Evolutionary conservation across 2,797 vertebrate species (phyloP).

Genomic region (Sebastes kiyomatsui): DNA sequence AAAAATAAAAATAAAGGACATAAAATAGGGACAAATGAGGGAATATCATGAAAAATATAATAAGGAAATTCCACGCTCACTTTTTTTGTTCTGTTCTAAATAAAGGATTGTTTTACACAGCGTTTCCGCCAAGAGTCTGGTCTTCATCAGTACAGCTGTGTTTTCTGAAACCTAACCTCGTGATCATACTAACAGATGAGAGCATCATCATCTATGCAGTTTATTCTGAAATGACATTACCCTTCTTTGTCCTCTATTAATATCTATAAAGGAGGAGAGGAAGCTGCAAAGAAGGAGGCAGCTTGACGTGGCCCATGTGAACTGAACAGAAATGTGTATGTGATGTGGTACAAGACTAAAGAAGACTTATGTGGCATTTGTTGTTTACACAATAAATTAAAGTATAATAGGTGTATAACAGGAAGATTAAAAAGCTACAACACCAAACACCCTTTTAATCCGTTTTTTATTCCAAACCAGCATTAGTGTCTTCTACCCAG

Average conservation of each 20-base stretch:
- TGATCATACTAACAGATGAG: slow-evolving; percentile 17
- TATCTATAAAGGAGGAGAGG: slow-evolving; percentile 7
- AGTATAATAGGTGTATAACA: neutral
- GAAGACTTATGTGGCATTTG: neutral
- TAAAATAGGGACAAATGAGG: slow-evolving; percentile 41
- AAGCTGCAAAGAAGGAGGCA: neutral
- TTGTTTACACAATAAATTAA: neutral
- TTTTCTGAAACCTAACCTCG: slow-evolving; percentile 9
- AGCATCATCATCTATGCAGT: slow-evolving; percentile 16
- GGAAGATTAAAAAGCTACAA: neutral
- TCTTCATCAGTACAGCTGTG: slow-evolving; percentile 18
- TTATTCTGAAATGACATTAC: slow-evolving; percentile 31
- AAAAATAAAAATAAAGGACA: slow-evolving; percentile 7
- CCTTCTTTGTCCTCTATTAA: slow-evolving; percentile 18
- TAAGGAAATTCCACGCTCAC: neutral
- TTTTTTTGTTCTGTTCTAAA: slow-evolving; percentile 21
- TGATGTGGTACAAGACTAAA: neutral
- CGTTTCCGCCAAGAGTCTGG: neutral
- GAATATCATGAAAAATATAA: slow-evolving; percentile 38
- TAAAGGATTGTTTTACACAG: slow-evolving; percentile 17
- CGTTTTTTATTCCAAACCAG: neutral
- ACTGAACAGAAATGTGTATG: neutral
- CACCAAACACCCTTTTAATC: neutral
- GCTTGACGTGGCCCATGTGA: neutral
- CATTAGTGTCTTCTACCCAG: slow-evolving; percentile 3